A percentile compares a stretch with the other conserved stretches of the same genome.
Evolutionary conservation across 2,113 vertebrate species (phyloP).

Genomic region (Peromyscus californicus): DNA sequence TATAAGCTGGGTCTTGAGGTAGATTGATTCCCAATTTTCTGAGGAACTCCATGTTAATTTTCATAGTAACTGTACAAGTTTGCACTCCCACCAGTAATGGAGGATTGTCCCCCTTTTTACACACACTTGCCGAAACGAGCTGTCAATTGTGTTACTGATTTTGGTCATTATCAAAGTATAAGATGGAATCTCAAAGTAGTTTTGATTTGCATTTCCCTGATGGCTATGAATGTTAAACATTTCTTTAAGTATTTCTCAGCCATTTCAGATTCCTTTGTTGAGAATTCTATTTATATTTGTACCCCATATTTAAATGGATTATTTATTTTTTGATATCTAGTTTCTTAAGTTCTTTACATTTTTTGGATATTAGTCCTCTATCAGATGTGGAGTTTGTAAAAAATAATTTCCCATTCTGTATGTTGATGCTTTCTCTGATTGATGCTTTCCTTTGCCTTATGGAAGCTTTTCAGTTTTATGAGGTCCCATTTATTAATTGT

Average conservation of each 20-base stretch:
- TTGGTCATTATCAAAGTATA: neutral
- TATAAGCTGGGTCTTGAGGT: neutral
- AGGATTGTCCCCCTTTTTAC: neutral
- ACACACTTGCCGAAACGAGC: neutral
- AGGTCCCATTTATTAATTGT: no score
- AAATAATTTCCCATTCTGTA: no score
- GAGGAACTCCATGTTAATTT: neutral
- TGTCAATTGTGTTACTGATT: neutral
- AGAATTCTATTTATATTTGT: neutral
- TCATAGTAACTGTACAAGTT: no score
- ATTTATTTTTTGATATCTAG: neutral
- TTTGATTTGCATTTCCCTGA: neutral
- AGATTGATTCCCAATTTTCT: neutral
- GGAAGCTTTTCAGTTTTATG: no score
- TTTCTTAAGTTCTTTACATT: neutral
- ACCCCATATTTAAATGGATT: neutral
- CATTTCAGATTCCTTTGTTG: neutral
- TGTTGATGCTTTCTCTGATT: no score
- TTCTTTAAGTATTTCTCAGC: neutral
- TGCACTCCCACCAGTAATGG: no score
- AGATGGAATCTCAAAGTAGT: neutral
- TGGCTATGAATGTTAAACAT: neutral
- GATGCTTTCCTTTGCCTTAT: no score
- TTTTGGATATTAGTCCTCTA: no score
- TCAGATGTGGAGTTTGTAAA: no score